Evolutionary conservation across 35 echinoderm and acorn worm genomes (phyloP), one percentile per base, ranked within the genome.

Genomic region (Anneissia japonica): DNA sequence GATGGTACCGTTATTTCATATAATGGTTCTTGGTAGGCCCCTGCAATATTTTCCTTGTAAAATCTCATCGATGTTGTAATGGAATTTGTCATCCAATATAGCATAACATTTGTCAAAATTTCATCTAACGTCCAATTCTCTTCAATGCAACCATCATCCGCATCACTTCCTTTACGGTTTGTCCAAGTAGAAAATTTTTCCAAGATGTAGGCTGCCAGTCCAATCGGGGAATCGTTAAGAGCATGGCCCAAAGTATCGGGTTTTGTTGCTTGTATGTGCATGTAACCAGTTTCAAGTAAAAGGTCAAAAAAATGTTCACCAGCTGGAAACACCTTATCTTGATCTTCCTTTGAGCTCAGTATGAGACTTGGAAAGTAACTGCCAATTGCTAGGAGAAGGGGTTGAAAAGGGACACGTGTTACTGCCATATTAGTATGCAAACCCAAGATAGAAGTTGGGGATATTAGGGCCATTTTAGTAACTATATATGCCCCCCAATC

Each of bases 51-150:
- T n/a, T n/a, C n/a, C n/a, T n/a, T n/a, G n/a, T n/a, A n/a, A n/a
- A n/a, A n/a, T n/a, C n/a, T n/a, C n/a, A n/a, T n/a, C n/a, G n/a
- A n/a, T n/a, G n/a, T n/a, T n/a, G n/a, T n/a, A n/a, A n/a, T n/a
- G n/a, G n/a, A n/a, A 0, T 81, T 91, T 6, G 73, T 87, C 0
- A 97, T 81, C 94, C 94, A 97, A 51, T 97, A 97, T 1, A 97
- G 84, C 94, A 97, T 97, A 30, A 97, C 82, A 32, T 97, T 97
- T 46, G 83, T 97, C 37, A 97, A 45, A 13, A 97, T 46, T 28
- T 97, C 90, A 81, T 97, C 94, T n/a, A 87, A 79, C 7, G 82
- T 74, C 64, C 75, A 97, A 34, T 45, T 34, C 19, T 86, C 84
- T 1, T 86, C 74, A 35, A 97, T 73, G n/a, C 90, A 86, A 35